phyloP scores from a whole-genome alignment of 2,797 vertebrate species.

The Peromyscus nudipes region DNA sequence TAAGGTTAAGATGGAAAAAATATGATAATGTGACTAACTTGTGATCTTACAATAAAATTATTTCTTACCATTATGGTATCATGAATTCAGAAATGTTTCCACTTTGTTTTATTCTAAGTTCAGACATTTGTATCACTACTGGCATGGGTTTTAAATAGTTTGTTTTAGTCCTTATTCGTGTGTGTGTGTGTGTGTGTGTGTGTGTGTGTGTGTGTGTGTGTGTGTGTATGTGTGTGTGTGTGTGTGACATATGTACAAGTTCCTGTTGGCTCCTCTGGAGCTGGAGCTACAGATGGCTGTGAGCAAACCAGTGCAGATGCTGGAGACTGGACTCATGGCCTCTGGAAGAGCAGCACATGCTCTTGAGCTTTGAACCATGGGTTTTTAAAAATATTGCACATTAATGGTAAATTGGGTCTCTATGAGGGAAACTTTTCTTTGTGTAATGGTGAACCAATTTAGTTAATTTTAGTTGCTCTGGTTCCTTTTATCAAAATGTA shows the following conservation, averaged over 20 bases:
- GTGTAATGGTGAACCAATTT: neutral
- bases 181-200: neutral
- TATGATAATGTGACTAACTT: neutral
- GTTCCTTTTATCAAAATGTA: neutral
- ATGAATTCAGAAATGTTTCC: neutral
- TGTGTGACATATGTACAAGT: neutral
- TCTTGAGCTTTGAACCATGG: neutral
- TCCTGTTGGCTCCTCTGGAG: neutral
- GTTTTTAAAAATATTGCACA: neutral
- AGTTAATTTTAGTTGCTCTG: neutral
- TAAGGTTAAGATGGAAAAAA: slow-evolving; percentile 44
- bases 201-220: no score
- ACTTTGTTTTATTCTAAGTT: neutral
- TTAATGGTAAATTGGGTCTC: neutral
- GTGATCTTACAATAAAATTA: neutral
- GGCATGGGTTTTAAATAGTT: neutral
- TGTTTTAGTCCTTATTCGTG: neutral
- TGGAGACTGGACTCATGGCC: neutral
- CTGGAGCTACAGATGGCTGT: neutral
- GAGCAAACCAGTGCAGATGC: neutral
- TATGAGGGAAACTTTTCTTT: neutral
- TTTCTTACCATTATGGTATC: neutral
- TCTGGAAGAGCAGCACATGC: neutral
- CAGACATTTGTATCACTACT: neutral
- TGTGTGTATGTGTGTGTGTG: no score